phyloP scores from a whole-genome alignment of 2,888 invertebrate genomes.

The Dasysyrphus albostriatus region DNA sequence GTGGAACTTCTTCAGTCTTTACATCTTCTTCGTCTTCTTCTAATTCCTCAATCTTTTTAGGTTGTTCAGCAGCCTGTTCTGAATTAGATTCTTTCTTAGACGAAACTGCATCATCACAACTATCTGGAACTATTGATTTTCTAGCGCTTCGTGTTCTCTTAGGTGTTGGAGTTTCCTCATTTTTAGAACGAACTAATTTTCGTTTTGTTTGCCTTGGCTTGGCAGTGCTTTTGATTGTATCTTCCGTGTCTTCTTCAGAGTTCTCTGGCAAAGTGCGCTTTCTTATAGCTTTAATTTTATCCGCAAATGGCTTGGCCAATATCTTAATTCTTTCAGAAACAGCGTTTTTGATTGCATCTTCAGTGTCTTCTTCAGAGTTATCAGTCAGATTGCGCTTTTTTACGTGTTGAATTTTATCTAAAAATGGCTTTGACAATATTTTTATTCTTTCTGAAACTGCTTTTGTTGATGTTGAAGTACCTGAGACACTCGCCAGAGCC shows the following conservation, averaged over 20 bases:
- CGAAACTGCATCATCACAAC: neutral
- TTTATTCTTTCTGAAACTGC: conserved; percentile 24
- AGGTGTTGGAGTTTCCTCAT: neutral
- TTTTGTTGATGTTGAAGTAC: neutral
- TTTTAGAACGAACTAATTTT: neutral
- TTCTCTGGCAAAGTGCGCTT: conserved; percentile 60
- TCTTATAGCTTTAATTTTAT: conserved; percentile 69
- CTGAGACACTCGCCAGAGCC: conserved; percentile 77
- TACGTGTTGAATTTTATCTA: conserved; percentile 64
- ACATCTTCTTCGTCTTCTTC: neutral
- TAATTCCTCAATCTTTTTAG: neutral
- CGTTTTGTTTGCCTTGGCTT: conserved; percentile 9
- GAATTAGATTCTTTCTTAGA: neutral
- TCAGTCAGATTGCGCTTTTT: conserved; percentile 71
- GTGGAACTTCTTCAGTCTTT: conserved; percentile 1
- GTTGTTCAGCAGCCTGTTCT: neutral
- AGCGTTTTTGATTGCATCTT: conserved; percentile 34
- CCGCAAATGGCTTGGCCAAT: conserved; percentile 44
- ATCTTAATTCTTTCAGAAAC: conserved; percentile 28
- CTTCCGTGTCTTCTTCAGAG: conserved; percentile 17
- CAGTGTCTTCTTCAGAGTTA: neutral
- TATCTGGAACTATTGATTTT: neutral
- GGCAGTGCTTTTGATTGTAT: neutral
- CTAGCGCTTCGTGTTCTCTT: neutral
- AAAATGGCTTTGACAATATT: conserved; percentile 39